These are phyloP conservation scores for Antheraea yamamai DNA, from an alignment of 2,888 invertebrate genomes.

Conservation along the genomic window DNA sequence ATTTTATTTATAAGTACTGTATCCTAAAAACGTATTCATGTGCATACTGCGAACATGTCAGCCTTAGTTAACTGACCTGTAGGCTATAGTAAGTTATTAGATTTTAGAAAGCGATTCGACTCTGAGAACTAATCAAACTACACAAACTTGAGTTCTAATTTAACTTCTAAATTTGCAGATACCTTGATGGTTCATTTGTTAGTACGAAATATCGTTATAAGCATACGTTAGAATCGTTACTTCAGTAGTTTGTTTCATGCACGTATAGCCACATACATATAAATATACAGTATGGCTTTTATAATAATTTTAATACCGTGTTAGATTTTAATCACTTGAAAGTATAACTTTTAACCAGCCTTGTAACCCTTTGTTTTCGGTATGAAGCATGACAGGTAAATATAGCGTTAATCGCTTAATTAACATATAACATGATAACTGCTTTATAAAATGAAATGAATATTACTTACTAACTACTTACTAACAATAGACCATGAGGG, in stretches of 20 bases:
- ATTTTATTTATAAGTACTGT: too few species aligned
- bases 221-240: too few species aligned
- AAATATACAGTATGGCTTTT: not conserved
- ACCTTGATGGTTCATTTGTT: too few species aligned
- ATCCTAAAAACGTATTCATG: too few species aligned
- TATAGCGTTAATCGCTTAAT: not conserved
- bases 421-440: not conserved
- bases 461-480: not conserved
- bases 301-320: not conserved
- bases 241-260: not conserved
- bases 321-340: not conserved
- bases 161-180: too few species aligned
- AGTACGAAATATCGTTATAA: too few species aligned
- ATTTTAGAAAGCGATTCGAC: too few species aligned
- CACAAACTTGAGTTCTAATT: too few species aligned
- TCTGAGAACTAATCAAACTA: too few species aligned
- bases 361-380: not conserved
- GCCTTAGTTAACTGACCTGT: too few species aligned
- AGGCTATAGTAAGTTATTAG: too few species aligned
- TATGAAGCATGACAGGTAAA: not conserved
- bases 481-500: not conserved
- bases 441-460: not conserved
- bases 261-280: not conserved
- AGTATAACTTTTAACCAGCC: not conserved
- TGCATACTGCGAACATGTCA: too few species aligned